Evolutionary conservation across 2,888 invertebrate genomes (phyloP), one percentile per base, ranked within the genome.

Genomic region (Drosophila merina): DNA sequence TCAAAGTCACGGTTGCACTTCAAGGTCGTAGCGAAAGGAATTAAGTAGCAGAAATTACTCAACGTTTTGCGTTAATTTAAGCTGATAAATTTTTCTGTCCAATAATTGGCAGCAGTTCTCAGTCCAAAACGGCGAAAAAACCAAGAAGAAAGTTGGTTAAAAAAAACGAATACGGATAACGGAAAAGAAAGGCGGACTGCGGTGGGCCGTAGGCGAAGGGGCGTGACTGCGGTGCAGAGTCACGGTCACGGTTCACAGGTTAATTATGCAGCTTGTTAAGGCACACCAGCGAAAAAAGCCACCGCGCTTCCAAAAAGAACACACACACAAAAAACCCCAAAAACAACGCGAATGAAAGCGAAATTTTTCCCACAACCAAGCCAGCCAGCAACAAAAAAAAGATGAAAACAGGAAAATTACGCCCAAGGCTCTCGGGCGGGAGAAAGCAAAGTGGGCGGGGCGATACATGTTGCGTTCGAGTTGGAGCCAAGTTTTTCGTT

Each of bases 211-310:
- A 14, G 40, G 40, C 40, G 45, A 28, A 30, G 47, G 30, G 52
- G 20, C 28, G 28, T 44, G 10, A 33, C 49, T 33, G 26, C 8
- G 49, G 59, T 7, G 26, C 44, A 44, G 36, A 66, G 67, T 67
- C 54, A 67, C 52, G 63, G 63, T 54, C 68, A 52, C 45, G 55
- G 63, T 67, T 64, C 68, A 71, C 60, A 71, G 72, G 72, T 77
- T 75, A 80, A 84, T 80, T 80, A 80, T 86, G 70, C 75, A 77
- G 67, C 67, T 82, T 82, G 77, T 79, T 79, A 76, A 73, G 48
- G 57, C 59, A 30, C 57, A 57, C 54, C 54, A 44, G 30, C 14
- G 6, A 57, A 33, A 48, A 31, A 8, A 8, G 12, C 26, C 8
- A 55, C 12, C 48, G 10, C 44, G n/a, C 44, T n/a, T 10, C 6